Evolutionary conservation across 2,113 vertebrate species (phyloP).

Genomic region (Elachura formosa): DNA sequence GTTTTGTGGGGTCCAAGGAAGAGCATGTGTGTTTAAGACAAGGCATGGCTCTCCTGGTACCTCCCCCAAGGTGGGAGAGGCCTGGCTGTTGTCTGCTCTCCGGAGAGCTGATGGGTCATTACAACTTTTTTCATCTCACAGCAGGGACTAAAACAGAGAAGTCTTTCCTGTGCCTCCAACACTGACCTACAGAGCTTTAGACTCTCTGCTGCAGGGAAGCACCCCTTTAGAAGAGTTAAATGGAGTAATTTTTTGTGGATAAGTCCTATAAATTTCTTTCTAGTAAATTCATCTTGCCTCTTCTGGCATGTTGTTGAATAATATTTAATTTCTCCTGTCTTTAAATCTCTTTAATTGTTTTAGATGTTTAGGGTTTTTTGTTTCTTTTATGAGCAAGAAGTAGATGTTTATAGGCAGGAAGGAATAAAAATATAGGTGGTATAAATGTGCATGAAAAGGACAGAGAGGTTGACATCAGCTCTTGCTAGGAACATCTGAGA

Average conservation of each 20-base stretch:
- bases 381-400: not conserved
- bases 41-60: not conserved
- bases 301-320: not conserved
- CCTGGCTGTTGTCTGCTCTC: not conserved
- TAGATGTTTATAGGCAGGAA: not conserved
- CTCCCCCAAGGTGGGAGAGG: not conserved
- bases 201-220: not conserved
- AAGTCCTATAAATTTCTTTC: not conserved
- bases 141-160: not conserved
- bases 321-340: not conserved
- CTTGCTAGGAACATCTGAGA: not conserved
- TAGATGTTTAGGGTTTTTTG: not conserved
- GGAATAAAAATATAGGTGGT: not conserved
- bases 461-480: not conserved
- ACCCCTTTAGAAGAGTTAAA: not conserved
- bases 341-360: not conserved
- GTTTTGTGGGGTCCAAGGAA: not conserved
- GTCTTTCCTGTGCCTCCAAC: not conserved
- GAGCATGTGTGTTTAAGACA: fast-evolving
- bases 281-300: not conserved
- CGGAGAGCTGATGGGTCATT: not conserved
- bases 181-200: not conserved
- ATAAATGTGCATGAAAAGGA: not conserved
- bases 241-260: not conserved
- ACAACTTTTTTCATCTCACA: not conserved